A percentile compares a stretch with the other conserved stretches of the same genome.
Conservation (phyloP, 1,140 invertebrate genomes). For the Drosophila seguyi region DNA sequence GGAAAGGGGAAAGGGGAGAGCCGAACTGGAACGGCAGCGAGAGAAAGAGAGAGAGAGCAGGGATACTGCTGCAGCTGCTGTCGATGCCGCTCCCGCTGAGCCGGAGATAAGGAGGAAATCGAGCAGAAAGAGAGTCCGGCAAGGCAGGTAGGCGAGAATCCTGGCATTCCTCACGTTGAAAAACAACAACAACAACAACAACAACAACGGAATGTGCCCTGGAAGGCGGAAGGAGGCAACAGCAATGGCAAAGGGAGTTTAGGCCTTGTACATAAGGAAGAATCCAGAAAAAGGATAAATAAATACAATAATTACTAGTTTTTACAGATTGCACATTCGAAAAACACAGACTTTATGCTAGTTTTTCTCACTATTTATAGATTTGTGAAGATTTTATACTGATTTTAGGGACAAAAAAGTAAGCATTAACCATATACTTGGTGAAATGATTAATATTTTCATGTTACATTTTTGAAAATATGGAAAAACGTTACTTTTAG, state of each 20-base stretch:
- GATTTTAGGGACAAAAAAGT: neutral
- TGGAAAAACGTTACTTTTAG: neutral
- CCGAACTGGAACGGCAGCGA: neutral
- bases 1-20: neutral
- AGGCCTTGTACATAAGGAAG: neutral
- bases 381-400: neutral
- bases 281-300: neutral
- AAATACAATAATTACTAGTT: neutral
- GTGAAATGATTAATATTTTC: too few relatives aligned
- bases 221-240: constrained; percentile 22
- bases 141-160: constrained; percentile 41
- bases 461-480: neutral
- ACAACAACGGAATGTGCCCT: neutral
- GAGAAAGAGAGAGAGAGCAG: constrained; percentile 17
- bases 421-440: neutral
- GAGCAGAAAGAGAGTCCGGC: constrained; percentile 1
- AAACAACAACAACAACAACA: neutral
- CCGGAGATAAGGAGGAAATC: constrained; percentile 3
- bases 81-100: constrained; percentile 31
- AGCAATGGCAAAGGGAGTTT: neutral
- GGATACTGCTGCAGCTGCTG: constrained; percentile 22
- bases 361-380: neutral
- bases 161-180: constrained; percentile 11
- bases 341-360: neutral
- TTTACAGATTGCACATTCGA: neutral